A percentile compares a stretch with the other conserved stretches of the same genome.
Conservation (phyloP, 2,113 vertebrate species). For the Empidonax alnorum region DNA sequence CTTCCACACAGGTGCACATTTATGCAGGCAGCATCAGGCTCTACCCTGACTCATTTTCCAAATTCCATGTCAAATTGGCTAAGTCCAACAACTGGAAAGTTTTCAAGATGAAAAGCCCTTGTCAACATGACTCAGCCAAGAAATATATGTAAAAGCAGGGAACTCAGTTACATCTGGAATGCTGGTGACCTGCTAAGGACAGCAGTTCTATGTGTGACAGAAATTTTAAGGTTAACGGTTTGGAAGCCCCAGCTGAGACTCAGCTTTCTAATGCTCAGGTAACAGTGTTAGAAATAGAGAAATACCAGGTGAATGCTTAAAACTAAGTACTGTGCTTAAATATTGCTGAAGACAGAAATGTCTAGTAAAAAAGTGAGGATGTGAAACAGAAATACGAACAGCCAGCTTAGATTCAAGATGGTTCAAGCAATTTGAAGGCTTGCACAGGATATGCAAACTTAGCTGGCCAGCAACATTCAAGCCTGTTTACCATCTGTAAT, state of each 20-base stretch:
- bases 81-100: not conserved
- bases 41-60: not conserved
- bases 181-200: not conserved
- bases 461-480: not conserved
- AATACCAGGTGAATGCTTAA: not conserved
- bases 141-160: constrained; percentile 24
- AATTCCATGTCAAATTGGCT: constrained; percentile 15
- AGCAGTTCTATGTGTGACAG: not conserved
- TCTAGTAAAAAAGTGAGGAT: not conserved
- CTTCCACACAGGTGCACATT: constrained; percentile 9
- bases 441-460: not conserved
- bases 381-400: not conserved
- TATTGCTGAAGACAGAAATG: not conserved
- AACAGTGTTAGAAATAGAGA: not conserved
- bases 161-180: constrained; percentile 38
- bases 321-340: not conserved
- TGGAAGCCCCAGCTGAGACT: not conserved
- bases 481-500: not conserved
- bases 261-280: not conserved
- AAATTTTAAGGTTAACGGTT: not conserved
- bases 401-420: not conserved
- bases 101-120: constrained; percentile 26
- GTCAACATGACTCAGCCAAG: constrained; percentile 5
- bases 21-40: not conserved
- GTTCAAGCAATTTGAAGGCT: not conserved